These are phyloP conservation scores for Actinopyga echinites DNA, from an alignment of 53 echinoderm and acorn worm species.

Conservation along the genomic window DNA sequence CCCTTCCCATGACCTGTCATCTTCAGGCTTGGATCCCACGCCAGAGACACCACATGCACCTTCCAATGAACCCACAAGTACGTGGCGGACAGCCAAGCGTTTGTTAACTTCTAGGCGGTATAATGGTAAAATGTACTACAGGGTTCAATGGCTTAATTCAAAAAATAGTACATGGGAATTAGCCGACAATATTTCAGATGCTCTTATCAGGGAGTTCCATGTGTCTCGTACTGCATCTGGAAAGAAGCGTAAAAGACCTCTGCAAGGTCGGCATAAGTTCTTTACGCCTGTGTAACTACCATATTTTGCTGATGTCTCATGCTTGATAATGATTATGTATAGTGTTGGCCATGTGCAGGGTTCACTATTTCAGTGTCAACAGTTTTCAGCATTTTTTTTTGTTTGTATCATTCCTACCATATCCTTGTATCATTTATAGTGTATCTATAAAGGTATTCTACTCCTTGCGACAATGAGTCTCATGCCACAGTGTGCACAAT, in stretches of 20 bases:
- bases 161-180: slow-evolving; percentile 5
- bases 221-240: slow-evolving; percentile 15
- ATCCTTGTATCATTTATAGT: too few relatives aligned
- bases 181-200: slow-evolving; percentile 21
- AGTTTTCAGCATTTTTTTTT: too few relatives aligned
- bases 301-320: too few relatives aligned
- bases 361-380: too few relatives aligned
- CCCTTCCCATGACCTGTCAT: slow-evolving; percentile 27
- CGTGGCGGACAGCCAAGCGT: slow-evolving; percentile 10
- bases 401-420: too few relatives aligned
- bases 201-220: slow-evolving; percentile 12
- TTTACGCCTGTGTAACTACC: neutral
- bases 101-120: neutral
- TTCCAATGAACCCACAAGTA: neutral
- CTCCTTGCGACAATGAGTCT: too few relatives aligned
- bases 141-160: slow-evolving; percentile 2
- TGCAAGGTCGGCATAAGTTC: neutral
- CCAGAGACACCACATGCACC: neutral
- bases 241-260: neutral
- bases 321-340: too few relatives aligned
- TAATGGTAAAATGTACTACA: slow-evolving; percentile 31
- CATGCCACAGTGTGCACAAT: too few relatives aligned
- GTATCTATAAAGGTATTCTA: too few relatives aligned
- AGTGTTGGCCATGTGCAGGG: too few relatives aligned
- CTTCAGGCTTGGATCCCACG: slow-evolving; percentile 1